These are phyloP conservation scores for Hydropsyche betteni DNA, from an alignment of 2,888 invertebrate species.

Conservation along the genomic window DNA sequence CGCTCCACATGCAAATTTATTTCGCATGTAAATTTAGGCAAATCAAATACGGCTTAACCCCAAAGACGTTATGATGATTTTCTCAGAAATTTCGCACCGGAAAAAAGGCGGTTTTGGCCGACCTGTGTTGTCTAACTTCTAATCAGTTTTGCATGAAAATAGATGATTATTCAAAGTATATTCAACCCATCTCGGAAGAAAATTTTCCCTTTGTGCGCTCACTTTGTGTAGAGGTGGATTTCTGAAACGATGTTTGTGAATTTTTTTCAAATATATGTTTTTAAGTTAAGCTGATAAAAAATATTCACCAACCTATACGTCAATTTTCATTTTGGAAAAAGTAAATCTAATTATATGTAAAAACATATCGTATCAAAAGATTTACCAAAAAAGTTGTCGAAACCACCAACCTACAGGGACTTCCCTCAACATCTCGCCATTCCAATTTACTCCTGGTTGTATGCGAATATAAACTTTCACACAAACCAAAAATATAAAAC, in stretches of 20 bases:
- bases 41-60: constrained; percentile 40
- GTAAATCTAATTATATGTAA: too few relatives aligned
- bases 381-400: too few relatives aligned
- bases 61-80: constrained; percentile 34
- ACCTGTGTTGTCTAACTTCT: constrained; percentile 18
- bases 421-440: too few relatives aligned
- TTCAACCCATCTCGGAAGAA: neutral
- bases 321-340: too few relatives aligned
- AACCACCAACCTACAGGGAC: too few relatives aligned
- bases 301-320: too few relatives aligned
- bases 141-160: constrained; percentile 25
- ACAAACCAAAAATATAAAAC: too few relatives aligned
- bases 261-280: neutral
- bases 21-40: constrained; percentile 37
- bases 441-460: too few relatives aligned
- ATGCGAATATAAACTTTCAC: too few relatives aligned
- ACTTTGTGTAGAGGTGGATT: neutral
- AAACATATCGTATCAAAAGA: too few relatives aligned
- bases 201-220: constrained; percentile 10
- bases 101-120: constrained; percentile 9
- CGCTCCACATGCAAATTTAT: constrained; percentile 38
- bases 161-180: constrained; percentile 19
- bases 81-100: neutral
- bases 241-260: too few relatives aligned
- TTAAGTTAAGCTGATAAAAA: neutral